phyloP scores from a whole-genome alignment of 2,888 invertebrate species.

The Fragum fragum region DNA sequence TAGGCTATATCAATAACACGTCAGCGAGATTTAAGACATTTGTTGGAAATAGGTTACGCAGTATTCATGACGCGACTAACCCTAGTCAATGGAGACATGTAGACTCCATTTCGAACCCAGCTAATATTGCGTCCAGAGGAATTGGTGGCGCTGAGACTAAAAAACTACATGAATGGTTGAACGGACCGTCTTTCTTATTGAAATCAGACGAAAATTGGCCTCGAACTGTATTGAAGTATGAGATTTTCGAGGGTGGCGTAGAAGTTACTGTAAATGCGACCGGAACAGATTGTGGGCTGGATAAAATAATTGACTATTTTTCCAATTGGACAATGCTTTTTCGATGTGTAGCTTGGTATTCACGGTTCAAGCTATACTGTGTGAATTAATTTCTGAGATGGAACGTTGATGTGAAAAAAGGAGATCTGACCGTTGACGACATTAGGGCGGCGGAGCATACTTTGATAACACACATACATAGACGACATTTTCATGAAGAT shows the following conservation, averaged over 20 bases:
- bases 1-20: conserved; percentile 70
- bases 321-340: conserved; percentile 37
- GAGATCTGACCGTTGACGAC: too few species aligned
- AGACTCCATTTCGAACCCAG: conserved; percentile 63
- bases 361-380: conserved; percentile 7
- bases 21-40: conserved; percentile 67
- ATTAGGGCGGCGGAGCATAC: too few species aligned
- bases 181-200: conserved; percentile 41
- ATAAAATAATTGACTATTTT: neutral
- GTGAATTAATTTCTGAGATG: neutral
- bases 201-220: conserved; percentile 12
- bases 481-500: too few species aligned
- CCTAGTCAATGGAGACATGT: conserved; percentile 68
- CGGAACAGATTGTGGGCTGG: neutral
- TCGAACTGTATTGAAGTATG: neutral
- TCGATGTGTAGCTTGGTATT: conserved; percentile 36
- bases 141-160: conserved; percentile 19
- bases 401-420: neutral
- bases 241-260: neutral
- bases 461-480: too few species aligned
- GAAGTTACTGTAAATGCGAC: neutral
- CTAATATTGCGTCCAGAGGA: conserved; percentile 69
- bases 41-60: conserved; percentile 72
- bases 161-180: conserved; percentile 31
- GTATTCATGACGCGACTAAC: conserved; percentile 57